Evolutionary conservation across 2,888 invertebrate species (phyloP), one percentile per base, ranked within the genome.

Genomic region (Temnothorax unifasciatus): DNA sequence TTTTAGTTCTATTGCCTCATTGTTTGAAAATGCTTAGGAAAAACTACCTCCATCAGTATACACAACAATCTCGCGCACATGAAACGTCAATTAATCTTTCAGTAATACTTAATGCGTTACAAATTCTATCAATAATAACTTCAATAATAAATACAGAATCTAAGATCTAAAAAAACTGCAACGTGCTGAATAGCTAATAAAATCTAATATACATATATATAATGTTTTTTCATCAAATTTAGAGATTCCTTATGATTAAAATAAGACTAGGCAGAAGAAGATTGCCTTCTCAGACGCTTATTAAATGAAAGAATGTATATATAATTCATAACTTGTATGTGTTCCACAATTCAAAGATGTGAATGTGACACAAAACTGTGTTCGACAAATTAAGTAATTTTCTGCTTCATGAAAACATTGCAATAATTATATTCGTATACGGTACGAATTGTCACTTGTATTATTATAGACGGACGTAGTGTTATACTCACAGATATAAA

Each of bases 11-110:
- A 61, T 64, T 68, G 38, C n/a, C 59, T 57, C 11, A 68, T 25
- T 41, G 41, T 68, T 63, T 52, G 57, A 38, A 79, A 83, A 59
- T 66, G 13, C 29, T 21, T 57, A 77, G n/a, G 6, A 52, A 41
- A 59, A 79, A 61, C 83, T 83, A 83, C 79, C 79, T 83, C 83
- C 13, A 47, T 29, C 44, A 18, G 8, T 54, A 66, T 64, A 15
- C 44, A 44, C 29, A 44, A 75, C 41, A 29, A n/a, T 82, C 44
- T 41, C 44, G 15, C n/a, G 44, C 18, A 44, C 44, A 66, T 44
- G 41, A 57, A 61, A 63, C 0, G 18, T 47, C 29, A 64, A 64
- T 59, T 75, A 82, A 29, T 75, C 4, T 52, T 52, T 38, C 52
- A 54, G 5, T 34, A 61, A 69, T 57, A 44, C 13, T 57, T 79